A percentile compares a stretch with the other conserved stretches of the same genome.
These are phyloP conservation scores for Mizuhopecten yessoensis DNA, from an alignment of 1,140 invertebrate species.

Conservation along the genomic window DNA sequence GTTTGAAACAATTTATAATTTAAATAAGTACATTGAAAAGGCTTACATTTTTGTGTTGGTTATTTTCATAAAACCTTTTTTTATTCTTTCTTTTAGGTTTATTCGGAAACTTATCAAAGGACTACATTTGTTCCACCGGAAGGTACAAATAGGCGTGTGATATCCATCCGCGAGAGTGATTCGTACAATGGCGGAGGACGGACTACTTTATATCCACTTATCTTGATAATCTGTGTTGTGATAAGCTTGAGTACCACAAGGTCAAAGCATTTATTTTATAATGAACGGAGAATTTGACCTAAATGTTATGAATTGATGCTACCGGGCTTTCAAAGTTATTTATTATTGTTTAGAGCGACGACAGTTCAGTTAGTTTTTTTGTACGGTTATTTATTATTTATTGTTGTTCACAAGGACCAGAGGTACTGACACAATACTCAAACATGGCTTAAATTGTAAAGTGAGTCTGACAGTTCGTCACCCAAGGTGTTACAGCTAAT, in stretches of 20 bases:
- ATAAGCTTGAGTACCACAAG: background rate
- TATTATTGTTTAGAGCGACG: background rate
- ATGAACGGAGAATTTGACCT: conserved; percentile 11
- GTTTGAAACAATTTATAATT: too few species aligned
- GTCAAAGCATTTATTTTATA: background rate
- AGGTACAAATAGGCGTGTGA: conserved; percentile 1
- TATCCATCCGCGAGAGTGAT: conserved; percentile 28
- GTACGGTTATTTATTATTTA: background rate
- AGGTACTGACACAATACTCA: background rate
- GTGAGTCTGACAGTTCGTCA: background rate
- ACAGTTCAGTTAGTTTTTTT: background rate
- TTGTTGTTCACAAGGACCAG: background rate
- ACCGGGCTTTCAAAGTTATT: conserved; percentile 33
- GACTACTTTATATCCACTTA: background rate
- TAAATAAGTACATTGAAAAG: too few species aligned
- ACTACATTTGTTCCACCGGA: background rate
- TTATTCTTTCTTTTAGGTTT: background rate
- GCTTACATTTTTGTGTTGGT: too few species aligned
- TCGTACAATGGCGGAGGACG: background rate
- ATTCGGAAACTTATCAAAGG: background rate
- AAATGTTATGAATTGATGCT: background rate
- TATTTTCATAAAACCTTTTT: too few species aligned
- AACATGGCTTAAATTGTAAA: background rate
- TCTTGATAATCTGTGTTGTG: background rate
- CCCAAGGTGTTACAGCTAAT: background rate